Conservation (phyloP, 2,113 vertebrate genomes). For the Notarius quadriscutis region DNA sequence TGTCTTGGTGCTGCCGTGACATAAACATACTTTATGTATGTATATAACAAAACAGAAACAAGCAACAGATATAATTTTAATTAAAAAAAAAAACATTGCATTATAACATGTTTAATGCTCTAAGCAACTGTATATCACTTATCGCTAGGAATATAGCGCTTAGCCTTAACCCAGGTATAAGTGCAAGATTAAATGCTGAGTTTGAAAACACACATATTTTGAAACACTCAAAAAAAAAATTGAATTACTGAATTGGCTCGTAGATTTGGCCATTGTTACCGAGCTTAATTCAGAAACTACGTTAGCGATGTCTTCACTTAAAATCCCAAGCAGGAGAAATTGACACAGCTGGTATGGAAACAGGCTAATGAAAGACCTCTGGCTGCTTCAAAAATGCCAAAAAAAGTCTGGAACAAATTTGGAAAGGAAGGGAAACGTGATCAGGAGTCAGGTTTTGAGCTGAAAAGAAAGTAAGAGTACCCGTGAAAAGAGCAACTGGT, state of each 20-base stretch:
- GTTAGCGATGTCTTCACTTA: slow-evolving; percentile 12
- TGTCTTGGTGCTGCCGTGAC: no score
- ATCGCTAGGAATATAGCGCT: neutral
- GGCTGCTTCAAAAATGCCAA: neutral
- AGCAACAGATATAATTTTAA: no score
- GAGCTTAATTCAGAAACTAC: neutral
- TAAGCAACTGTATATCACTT: neutral
- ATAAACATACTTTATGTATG: no score
- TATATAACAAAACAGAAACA: neutral
- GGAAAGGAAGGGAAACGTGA: neutral
- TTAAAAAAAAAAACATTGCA: neutral
- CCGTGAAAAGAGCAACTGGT: neutral
- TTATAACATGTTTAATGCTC: neutral
- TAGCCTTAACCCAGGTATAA: neutral
- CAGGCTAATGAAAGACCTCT: slow-evolving; percentile 23
- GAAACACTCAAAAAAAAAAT: neutral
- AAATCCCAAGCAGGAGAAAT: neutral
- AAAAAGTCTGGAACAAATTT: neutral
- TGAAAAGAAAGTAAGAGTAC: neutral
- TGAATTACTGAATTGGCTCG: neutral
- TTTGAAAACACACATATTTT: neutral
- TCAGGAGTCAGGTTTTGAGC: neutral
- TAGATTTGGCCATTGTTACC: neutral
- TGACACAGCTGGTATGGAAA: slow-evolving; percentile 3
- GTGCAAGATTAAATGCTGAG: neutral